These are phyloP conservation scores for Drosophila buzzatii DNA, from an alignment of 2,888 invertebrate genomes.

Conservation along the genomic window DNA sequence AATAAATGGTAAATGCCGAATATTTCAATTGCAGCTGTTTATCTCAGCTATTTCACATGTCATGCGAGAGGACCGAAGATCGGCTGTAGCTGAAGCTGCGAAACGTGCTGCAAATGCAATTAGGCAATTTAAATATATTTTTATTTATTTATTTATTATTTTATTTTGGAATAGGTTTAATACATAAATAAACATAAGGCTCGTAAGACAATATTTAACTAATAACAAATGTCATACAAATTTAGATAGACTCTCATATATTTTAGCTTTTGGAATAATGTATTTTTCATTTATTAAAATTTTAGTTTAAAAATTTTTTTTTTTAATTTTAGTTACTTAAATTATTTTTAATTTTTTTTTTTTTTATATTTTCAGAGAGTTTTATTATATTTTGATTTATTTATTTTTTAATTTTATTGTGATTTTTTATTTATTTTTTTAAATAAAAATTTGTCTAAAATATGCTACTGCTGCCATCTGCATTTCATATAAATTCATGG, in stretches of 20 bases:
- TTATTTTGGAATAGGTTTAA: neutral
- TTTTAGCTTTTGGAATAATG: no score
- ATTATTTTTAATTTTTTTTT: neutral
- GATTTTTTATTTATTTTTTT: no score
- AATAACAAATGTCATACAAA: no score
- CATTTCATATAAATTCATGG: rapidly evolving
- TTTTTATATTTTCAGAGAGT: neutral
- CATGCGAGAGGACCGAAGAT: conserved; percentile 11
- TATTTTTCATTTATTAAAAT: no score
- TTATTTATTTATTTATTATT: neutral
- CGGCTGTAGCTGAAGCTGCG: neutral
- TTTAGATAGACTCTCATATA: no score
- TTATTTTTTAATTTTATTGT: no score
- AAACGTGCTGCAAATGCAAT: conserved; percentile 26
- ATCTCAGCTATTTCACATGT: conserved; percentile 14
- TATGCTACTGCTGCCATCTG: neutral
- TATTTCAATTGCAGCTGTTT: conserved; percentile 13
- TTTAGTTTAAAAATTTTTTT: no score
- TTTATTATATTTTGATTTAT: no score
- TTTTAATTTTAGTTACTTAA: no score
- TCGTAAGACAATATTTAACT: no score
- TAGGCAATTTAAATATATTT: neutral
- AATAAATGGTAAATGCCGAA: neutral
- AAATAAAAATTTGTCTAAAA: neutral
- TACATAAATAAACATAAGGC: neutral